Conservation (phyloP, 92 coral and sea anemone species). For the Palythoa grandis region DNA sequence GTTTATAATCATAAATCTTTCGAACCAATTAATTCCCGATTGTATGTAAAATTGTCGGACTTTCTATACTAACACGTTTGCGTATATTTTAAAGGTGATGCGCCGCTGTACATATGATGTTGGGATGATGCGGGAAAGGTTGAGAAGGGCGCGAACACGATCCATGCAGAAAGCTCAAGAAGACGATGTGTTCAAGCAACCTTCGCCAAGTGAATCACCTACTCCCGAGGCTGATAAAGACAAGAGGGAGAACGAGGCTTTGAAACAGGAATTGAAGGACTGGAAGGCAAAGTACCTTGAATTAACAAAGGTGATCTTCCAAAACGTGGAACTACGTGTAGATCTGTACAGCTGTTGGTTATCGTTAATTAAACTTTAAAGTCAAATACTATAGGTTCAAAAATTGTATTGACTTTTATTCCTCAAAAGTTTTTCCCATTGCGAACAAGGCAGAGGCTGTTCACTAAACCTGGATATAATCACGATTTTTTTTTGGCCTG, state of each 20-base stretch:
- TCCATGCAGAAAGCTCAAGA: constrained; percentile 41
- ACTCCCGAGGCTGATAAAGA: constrained; percentile 26
- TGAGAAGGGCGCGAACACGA: constrained; percentile 52
- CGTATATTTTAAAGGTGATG: constrained; percentile 19
- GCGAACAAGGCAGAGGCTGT: too few relatives aligned
- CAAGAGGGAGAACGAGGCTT: constrained; percentile 59
- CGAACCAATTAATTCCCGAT: too few relatives aligned
- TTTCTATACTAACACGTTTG: background rate
- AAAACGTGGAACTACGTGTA: too few relatives aligned
- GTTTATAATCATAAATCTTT: too few relatives aligned
- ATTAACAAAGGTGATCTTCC: constrained; percentile 56
- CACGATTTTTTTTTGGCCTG: too few relatives aligned
- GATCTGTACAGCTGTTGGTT: too few relatives aligned
- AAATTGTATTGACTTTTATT: too few relatives aligned
- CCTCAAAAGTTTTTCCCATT: too few relatives aligned
- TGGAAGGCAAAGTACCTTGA: constrained; percentile 66
- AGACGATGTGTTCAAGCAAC: constrained; percentile 25
- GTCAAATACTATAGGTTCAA: too few relatives aligned
- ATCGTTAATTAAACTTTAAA: too few relatives aligned
- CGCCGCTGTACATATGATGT: constrained; percentile 75
- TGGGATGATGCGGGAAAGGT: constrained; percentile 65
- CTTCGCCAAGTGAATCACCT: background rate
- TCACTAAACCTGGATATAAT: too few relatives aligned
- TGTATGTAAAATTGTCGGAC: too few relatives aligned
- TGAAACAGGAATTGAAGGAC: constrained; percentile 68